Conservation (phyloP, 2,888 invertebrate species). For the Ashinkailepas kermadecensis region DNA sequence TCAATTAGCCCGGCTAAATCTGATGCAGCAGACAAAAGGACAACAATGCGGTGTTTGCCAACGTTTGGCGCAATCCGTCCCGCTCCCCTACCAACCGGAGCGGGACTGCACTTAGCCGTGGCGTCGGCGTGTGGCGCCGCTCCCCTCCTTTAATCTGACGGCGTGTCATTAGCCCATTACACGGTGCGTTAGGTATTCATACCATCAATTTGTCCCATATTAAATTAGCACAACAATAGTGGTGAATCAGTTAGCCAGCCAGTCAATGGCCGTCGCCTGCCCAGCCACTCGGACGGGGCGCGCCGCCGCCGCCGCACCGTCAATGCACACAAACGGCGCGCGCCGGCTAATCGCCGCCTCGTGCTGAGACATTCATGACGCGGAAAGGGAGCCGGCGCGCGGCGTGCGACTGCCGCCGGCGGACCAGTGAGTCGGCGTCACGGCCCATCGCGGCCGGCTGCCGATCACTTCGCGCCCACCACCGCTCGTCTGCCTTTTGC, state of each 20-base stretch:
- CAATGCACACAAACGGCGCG: constrained; percentile 3
- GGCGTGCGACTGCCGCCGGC: too few species aligned
- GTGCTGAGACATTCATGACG: constrained; percentile 18
- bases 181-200: constrained; percentile 23
- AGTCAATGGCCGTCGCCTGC: neutral
- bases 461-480: too few species aligned
- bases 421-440: too few species aligned
- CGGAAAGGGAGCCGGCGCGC: neutral
- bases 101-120: neutral
- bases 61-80: neutral
- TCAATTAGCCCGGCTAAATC: constrained; percentile 4
- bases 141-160: neutral
- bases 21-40: neutral
- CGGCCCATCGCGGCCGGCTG: too few species aligned
- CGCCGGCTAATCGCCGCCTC: constrained; percentile 1
- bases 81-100: neutral
- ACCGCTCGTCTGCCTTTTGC: too few species aligned
- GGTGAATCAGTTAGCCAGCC: neutral
- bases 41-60: constrained; percentile 14
- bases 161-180: constrained; percentile 20
- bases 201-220: constrained; percentile 21
- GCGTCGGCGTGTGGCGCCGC: neutral
- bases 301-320: neutral
- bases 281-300: neutral
- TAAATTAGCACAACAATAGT: constrained; percentile 20